Conservation (phyloP, 1,140 invertebrate genomes). For the Tetranychus cinnabarinus region DNA sequence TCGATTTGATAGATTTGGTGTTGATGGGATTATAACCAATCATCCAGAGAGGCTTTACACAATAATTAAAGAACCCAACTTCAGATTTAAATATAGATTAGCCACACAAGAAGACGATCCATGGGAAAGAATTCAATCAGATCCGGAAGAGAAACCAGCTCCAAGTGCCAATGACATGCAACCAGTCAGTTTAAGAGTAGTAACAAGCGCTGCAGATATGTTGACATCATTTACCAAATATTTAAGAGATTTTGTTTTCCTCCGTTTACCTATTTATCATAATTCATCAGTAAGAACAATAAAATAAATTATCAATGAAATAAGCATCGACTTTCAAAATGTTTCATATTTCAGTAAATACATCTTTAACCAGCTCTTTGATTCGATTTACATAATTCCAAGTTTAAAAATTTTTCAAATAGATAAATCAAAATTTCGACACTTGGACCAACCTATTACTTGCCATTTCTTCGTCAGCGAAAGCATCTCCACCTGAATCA, state of each 20-base stretch:
- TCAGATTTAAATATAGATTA: conserved; percentile 4
- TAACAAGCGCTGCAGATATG: conserved; percentile 1
- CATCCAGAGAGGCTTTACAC: conserved; percentile 10
- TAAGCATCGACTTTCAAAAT: too few relatives aligned
- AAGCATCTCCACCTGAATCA: too few relatives aligned
- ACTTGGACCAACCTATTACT: too few relatives aligned
- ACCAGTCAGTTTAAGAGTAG: not conserved
- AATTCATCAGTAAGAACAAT: too few relatives aligned
- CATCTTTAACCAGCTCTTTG: too few relatives aligned
- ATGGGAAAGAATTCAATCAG: not conserved
- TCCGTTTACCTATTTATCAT: not conserved
- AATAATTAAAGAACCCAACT: conserved; percentile 11
- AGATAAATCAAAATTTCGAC: too few relatives aligned
- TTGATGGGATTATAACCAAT: conserved; percentile 15
- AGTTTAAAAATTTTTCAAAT: too few relatives aligned
- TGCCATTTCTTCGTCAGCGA: too few relatives aligned
- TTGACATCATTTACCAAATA: conserved; percentile 5
- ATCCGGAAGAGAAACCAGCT: not conserved
- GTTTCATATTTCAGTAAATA: too few relatives aligned
- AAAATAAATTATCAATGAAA: too few relatives aligned
- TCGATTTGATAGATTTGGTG: conserved; percentile 1
- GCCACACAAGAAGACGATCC: conserved; percentile 13
- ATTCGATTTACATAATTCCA: too few relatives aligned
- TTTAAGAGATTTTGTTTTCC: conserved; percentile 1
- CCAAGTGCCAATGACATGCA: not conserved